phyloP scores from a whole-genome alignment of 2,888 invertebrate species.

The Erpobdella octoculata region DNA sequence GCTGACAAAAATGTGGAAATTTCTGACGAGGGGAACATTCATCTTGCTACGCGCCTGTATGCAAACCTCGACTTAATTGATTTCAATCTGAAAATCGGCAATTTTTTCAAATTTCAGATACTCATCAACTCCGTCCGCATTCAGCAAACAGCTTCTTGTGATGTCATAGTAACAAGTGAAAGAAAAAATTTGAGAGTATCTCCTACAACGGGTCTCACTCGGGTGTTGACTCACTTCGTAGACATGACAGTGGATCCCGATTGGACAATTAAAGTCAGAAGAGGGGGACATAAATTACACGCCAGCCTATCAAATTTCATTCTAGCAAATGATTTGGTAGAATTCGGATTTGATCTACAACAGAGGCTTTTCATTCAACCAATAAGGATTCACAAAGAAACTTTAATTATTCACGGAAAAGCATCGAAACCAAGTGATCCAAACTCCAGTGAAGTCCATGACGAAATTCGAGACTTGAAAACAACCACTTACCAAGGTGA shows the following conservation, averaged over 20 bases:
- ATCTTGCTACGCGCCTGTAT: too few species aligned
- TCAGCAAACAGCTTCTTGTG: conserved; percentile 47
- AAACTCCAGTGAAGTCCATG: not conserved
- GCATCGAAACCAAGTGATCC: not conserved
- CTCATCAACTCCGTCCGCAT: conserved; percentile 50
- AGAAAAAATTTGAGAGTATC: conserved; percentile 47
- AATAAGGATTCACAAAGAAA: conserved; percentile 18
- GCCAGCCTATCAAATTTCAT: conserved; percentile 34
- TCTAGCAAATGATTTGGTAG: conserved; percentile 33
- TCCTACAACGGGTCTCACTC: conserved; percentile 44
- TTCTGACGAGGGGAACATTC: too few species aligned
- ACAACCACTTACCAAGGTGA: not conserved
- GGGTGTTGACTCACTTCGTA: conserved; percentile 48
- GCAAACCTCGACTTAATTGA: too few species aligned
- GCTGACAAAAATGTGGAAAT: too few species aligned
- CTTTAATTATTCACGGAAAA: conserved; percentile 14
- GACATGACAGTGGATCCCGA: conserved; percentile 51
- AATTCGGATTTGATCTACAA: conserved; percentile 35
- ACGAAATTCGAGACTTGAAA: not conserved
- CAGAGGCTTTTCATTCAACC: conserved; percentile 34
- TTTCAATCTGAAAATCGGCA: too few species aligned
- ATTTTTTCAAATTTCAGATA: conserved; percentile 15
- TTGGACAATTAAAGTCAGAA: conserved; percentile 43
- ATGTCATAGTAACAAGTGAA: conserved; percentile 50
- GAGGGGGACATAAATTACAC: conserved; percentile 43